phyloP scores from a whole-genome alignment of 2,888 invertebrate species.

The Harpalus rufipes region DNA sequence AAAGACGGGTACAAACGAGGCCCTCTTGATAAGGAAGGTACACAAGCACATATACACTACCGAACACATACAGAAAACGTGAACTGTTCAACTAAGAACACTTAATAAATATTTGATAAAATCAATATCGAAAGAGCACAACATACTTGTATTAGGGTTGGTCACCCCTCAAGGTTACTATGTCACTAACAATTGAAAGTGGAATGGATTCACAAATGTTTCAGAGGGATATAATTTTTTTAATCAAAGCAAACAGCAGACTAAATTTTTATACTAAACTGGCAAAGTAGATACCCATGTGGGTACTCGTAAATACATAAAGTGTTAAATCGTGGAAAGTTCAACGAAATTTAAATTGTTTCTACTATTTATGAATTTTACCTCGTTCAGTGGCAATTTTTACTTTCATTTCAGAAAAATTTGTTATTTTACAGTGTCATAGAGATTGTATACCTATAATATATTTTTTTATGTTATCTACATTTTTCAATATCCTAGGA shows the following conservation, averaged over 20 bases:
- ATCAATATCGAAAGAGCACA: conserved; percentile 13
- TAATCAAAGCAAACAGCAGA: not conserved
- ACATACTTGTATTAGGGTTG: conserved; percentile 7
- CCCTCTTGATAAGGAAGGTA: not conserved
- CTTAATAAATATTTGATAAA: conserved; percentile 43
- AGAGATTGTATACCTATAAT: no score
- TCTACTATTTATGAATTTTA: no score
- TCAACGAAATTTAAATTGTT: no score
- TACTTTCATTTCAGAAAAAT: no score
- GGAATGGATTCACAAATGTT: not conserved
- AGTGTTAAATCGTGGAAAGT: no score
- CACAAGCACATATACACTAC: conserved; percentile 16
- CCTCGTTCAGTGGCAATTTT: no score
- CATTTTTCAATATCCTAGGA: no score
- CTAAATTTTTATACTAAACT: no score
- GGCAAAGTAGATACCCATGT: no score
- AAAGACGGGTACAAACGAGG: conserved; percentile 10
- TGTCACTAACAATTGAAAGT: not conserved
- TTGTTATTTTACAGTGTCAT: no score
- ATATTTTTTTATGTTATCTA: no score
- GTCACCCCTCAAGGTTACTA: conserved; percentile 19
- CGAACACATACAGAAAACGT: not conserved
- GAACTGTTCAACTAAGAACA: not conserved
- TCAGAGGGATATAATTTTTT: not conserved
- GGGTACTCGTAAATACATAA: no score